Conservation (phyloP, 1,140 invertebrate genomes). For the Drosophila tropicalis region DNA sequence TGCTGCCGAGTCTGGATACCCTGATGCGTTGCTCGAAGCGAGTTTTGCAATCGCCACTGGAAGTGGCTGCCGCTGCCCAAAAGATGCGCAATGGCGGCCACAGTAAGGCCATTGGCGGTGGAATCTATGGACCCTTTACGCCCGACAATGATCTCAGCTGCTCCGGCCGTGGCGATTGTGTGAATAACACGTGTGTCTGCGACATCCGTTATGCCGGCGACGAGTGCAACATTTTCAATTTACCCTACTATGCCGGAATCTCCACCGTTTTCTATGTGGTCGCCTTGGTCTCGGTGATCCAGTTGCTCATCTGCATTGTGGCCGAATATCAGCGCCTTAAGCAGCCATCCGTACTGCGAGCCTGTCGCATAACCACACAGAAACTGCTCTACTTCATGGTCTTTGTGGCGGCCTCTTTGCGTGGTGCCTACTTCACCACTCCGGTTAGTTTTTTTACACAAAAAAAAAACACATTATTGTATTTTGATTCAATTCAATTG, state of each 20-base stretch:
- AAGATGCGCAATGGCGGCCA: conserved; percentile 64
- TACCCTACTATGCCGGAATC: conserved; percentile 88
- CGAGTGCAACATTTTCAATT: conserved; percentile 86
- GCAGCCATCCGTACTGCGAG: conserved; percentile 90
- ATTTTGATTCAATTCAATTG: not conserved
- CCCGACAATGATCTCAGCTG: conserved; percentile 74
- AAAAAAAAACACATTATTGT: not conserved
- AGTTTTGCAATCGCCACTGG: conserved; percentile 71
- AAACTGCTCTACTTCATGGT: conserved; percentile 96
- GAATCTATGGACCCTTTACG: conserved; percentile 63
- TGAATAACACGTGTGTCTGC: conserved; percentile 95
- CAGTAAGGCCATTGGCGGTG: conserved; percentile 51
- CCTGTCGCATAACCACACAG: conserved; percentile 94
- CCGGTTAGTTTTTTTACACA: conserved; percentile 86
- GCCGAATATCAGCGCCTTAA: conserved; percentile 93
- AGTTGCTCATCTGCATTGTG: conserved; percentile 92
- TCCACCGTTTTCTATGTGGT: conserved; percentile 92
- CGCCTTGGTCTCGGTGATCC: conserved; percentile 93
- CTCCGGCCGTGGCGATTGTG: conserved; percentile 93
- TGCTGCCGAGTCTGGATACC: conserved; percentile 78
- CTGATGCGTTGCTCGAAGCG: conserved; percentile 83
- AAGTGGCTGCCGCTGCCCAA: conserved; percentile 45
- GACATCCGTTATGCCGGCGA: conserved; percentile 90
- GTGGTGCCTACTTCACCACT: conserved; percentile 95
- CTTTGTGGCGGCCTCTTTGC: conserved; percentile 92